Evolutionary conservation across 2,113 vertebrate species (phyloP).

Genomic region (Coregonus clupeaformis): DNA sequence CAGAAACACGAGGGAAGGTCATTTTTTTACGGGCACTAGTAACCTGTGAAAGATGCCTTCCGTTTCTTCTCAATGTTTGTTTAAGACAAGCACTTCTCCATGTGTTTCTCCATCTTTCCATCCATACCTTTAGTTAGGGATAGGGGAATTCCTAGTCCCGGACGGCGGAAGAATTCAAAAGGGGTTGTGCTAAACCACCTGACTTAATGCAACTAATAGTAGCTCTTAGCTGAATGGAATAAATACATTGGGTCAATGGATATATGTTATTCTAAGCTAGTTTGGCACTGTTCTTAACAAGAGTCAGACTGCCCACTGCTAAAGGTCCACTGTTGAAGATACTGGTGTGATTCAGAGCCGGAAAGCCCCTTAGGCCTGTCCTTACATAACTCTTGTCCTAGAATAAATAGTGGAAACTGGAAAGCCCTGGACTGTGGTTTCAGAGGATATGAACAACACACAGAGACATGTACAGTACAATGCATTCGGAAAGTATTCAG

Average conservation of each 20-base stretch:
- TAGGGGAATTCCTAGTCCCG: background rate
- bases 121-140: background rate
- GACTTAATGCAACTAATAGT: background rate
- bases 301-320: no score
- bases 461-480: no score
- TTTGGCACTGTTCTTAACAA: no score
- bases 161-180: background rate
- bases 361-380: background rate
- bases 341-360: no score
- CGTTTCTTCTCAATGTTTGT: constrained; percentile 9
- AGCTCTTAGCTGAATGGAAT: background rate
- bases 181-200: background rate
- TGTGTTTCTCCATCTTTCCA: background rate
- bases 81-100: background rate
- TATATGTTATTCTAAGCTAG: background rate
- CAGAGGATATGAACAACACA: no score
- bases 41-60: background rate
- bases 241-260: background rate
- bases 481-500: no score
- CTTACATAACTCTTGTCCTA: background rate
- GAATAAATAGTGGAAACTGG: background rate
- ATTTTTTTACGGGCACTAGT: constrained; percentile 24
- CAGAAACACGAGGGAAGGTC: constrained; percentile 38
- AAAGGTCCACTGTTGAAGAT: no score
- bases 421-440: background rate